Percentiles rank a stretch among this genome's conserved stretches.
Evolutionary conservation across 2,113 vertebrate genomes (phyloP).

Genomic region (Ammodytes marinus): DNA sequence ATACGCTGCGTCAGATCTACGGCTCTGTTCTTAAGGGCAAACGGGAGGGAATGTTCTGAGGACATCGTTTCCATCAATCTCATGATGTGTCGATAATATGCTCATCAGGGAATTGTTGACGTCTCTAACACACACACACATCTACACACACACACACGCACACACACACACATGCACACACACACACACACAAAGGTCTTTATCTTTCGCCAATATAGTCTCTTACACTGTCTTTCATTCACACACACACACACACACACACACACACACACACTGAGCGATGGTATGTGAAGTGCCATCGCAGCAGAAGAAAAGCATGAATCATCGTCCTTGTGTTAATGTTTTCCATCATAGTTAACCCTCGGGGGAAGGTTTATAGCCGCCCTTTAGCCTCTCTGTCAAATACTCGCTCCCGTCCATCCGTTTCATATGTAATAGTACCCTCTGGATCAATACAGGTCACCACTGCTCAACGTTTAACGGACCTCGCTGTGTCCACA

Average conservation of each 20-base stretch:
- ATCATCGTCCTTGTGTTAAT: slow-evolving; percentile 65
- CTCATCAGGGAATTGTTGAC: slow-evolving; percentile 57
- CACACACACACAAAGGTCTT: slow-evolving; percentile 16
- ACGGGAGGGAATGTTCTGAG: slow-evolving; percentile 59
- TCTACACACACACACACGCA: slow-evolving; percentile 25
- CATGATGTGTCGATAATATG: slow-evolving; percentile 70
- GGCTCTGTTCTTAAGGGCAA: slow-evolving; percentile 37
- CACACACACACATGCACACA: slow-evolving; percentile 9
- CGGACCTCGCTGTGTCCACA: slow-evolving; percentile 24
- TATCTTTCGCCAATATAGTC: background rate
- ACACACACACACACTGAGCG: slow-evolving; percentile 12
- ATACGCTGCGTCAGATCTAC: slow-evolving; percentile 55
- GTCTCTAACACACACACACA: slow-evolving; percentile 54
- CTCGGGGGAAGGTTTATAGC: slow-evolving; percentile 63
- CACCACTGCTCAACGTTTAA: slow-evolving; percentile 56
- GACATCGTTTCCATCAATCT: slow-evolving; percentile 73
- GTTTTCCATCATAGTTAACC: slow-evolving; percentile 71
- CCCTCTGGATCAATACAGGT: slow-evolving; percentile 72
- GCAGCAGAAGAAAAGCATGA: slow-evolving; percentile 57
- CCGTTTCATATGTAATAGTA: slow-evolving; percentile 76
- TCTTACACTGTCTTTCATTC: slow-evolving; percentile 36
- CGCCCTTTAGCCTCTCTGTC: slow-evolving; percentile 74
- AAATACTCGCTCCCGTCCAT: slow-evolving; percentile 68
- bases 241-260: background rate
- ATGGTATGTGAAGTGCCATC: slow-evolving; percentile 35